Percentiles rank a stretch among this genome's conserved stretches.
phyloP scores from a whole-genome alignment of 2,888 invertebrate species.

The Hanleya hanleyi region DNA sequence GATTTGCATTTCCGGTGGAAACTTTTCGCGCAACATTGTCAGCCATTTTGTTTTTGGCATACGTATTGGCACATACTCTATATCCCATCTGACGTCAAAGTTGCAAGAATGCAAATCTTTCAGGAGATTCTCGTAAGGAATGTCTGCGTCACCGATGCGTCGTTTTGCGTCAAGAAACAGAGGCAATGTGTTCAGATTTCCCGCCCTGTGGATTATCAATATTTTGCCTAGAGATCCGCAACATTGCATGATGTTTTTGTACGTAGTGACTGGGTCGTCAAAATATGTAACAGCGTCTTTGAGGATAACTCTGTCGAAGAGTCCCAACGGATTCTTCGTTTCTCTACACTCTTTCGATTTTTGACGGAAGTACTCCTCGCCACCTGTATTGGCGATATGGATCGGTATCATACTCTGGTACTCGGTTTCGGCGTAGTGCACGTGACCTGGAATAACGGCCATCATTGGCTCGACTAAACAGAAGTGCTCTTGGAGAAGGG shows the following conservation, averaged over 20 bases:
- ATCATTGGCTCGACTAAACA: conserved; percentile 65
- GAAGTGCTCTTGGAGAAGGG: conserved; percentile 56
- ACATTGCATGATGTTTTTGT: conserved; percentile 58
- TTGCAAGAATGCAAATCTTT: conserved; percentile 59
- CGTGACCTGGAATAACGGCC: conserved; percentile 64
- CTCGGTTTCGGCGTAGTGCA: conserved; percentile 64
- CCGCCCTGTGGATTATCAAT: conserved; percentile 65
- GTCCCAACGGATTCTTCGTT: conserved; percentile 33
- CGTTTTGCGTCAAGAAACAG: conserved; percentile 60
- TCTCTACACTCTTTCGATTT: conserved; percentile 32
- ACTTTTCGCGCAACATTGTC: conserved; percentile 63
- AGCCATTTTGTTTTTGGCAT: conserved; percentile 68
- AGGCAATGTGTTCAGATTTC: conserved; percentile 64
- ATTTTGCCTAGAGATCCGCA: conserved; percentile 56
- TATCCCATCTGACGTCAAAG: conserved; percentile 68
- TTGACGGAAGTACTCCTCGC: conserved; percentile 65
- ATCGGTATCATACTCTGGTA: conserved; percentile 58
- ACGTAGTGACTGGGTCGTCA: conserved; percentile 56
- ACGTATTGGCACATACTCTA: conserved; percentile 63
- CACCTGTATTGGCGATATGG: conserved; percentile 60
- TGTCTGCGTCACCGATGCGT: conserved; percentile 59
- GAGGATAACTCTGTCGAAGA: conserved; percentile 64
- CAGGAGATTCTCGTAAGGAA: conserved; percentile 62
- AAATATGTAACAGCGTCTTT: conserved; percentile 65
- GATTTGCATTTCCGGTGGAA: conserved; percentile 66